Evolutionary conservation across 2,797 vertebrate species (phyloP).

Genomic region (Cyprinella venusta): DNA sequence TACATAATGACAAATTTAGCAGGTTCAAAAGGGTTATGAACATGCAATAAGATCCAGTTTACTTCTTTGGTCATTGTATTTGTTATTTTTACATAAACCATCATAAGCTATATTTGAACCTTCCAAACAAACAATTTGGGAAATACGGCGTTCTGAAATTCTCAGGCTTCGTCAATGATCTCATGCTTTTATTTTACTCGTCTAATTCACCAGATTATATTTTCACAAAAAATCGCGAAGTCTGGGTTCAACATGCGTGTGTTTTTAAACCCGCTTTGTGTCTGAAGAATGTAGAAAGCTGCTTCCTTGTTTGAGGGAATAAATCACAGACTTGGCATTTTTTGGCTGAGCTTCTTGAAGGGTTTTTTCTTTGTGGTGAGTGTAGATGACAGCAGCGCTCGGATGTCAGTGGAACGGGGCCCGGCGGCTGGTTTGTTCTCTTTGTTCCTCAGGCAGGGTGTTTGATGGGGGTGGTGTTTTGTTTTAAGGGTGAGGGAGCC

Average conservation of each 20-base stretch:
- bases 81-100: constrained; percentile 76
- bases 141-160: constrained; percentile 71
- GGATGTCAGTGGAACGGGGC: constrained; percentile 72
- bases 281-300: constrained; percentile 32
- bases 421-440: constrained; percentile 66
- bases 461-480: constrained; percentile 82
- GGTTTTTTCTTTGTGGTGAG: constrained; percentile 68
- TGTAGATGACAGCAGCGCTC: constrained; percentile 71
- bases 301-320: constrained; percentile 49
- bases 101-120: constrained; percentile 79
- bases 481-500: constrained; percentile 81
- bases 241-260: constrained; percentile 23
- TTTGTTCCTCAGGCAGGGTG: constrained; percentile 79
- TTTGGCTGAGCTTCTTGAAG: constrained; percentile 26
- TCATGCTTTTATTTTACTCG: constrained; percentile 65
- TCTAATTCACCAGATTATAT: constrained; percentile 30
- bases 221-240: neutral
- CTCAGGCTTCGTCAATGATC: constrained; percentile 72
- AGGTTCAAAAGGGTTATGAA: constrained; percentile 50
- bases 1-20: constrained; percentile 9
- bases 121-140: constrained; percentile 79
- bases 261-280: constrained; percentile 24
- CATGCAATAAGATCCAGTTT: constrained; percentile 64
- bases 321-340: constrained; percentile 43
- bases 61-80: constrained; percentile 71